Base-by-base conservation (phyloP, 2,888 invertebrate genomes). In the Caenorhabditis sp. region DNA sequence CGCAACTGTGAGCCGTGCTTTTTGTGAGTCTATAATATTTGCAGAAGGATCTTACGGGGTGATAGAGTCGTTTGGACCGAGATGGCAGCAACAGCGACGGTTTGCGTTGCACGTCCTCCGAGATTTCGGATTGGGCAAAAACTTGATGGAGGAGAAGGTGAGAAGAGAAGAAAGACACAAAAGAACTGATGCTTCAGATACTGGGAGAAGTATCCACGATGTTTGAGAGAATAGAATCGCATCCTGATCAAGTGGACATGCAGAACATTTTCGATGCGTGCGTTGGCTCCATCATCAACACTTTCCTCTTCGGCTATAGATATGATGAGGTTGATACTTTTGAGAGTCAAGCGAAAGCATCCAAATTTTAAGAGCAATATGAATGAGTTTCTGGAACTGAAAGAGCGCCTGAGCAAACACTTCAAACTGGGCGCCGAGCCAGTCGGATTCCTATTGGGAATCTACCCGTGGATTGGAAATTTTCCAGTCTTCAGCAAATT, bases 51-150 rank as follows among this genome's bases (percentile, higher is more conserved):
- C 39, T 2, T 55, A 59, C 27, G 77, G 77, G 8, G 26, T 77
- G 15, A 24, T 77, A 6, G 59, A 71, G 13, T 35, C 71, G 1
- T 9, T n/a, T 32, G 77, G 71, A 8, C 24, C 53, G 11, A 37
- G 39, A 26, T 77, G 77, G 77, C 37, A 46, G 20, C 24, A 63
- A 11, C 65, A 65, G 6, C 11, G 77, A 45, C 41, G 76, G 35
- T 80, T 76, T 20, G 41, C 76, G n/a, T 55, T 80, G 0, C 80
- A 80, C 22, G 50, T 70, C 0, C 59, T 80, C n/a, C 30, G 80
- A 39, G 75, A 80, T 37, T 73, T 80, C 32, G 80, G 80, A 20
- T 30, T 80, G 46, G 80, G 80, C 3, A 75, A 72, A 50, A 71
- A 75, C 13, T 30, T 66, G 27, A 80, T 80, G 80, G 75, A 80